Evolutionary conservation across 1,140 invertebrate species (phyloP).

Genomic region (Euwallacea fornicatus): DNA sequence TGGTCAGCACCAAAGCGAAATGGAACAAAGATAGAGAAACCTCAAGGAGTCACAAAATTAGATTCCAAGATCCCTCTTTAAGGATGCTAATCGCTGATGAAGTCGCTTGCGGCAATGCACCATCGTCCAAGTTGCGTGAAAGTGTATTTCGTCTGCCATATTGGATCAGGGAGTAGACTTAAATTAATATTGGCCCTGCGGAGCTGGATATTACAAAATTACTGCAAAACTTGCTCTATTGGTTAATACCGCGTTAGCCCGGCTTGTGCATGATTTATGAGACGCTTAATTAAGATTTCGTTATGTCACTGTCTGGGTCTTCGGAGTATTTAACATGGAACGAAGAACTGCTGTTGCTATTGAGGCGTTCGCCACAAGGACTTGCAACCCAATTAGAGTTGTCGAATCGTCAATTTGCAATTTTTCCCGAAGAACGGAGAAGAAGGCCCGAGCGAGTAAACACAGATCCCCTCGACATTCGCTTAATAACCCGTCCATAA

Average conservation of each 20-base stretch:
- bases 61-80: no score
- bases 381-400: no score
- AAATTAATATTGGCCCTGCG: conserved; percentile 5
- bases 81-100: no score
- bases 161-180: background rate
- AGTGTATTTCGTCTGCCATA: conserved; percentile 11
- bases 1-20: no score
- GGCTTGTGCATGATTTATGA: conserved; percentile 8
- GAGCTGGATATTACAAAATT: conserved; percentile 2
- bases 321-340: background rate
- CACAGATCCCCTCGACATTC: no score
- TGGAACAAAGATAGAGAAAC: no score
- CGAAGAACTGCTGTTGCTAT: no score
- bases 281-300: background rate
- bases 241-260: background rate
- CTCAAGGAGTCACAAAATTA: no score
- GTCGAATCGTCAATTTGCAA: no score
- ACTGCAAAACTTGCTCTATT: conserved; percentile 10
- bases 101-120: background rate
- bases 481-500: no score
- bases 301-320: background rate
- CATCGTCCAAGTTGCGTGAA: conserved; percentile 3
- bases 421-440: background rate
- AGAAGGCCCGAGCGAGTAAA: no score
- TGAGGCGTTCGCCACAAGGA: no score